Evolutionary conservation across 2,113 vertebrate genomes (phyloP), one percentile per base, ranked within the genome.

Genomic region (Oceanites oceanicus): DNA sequence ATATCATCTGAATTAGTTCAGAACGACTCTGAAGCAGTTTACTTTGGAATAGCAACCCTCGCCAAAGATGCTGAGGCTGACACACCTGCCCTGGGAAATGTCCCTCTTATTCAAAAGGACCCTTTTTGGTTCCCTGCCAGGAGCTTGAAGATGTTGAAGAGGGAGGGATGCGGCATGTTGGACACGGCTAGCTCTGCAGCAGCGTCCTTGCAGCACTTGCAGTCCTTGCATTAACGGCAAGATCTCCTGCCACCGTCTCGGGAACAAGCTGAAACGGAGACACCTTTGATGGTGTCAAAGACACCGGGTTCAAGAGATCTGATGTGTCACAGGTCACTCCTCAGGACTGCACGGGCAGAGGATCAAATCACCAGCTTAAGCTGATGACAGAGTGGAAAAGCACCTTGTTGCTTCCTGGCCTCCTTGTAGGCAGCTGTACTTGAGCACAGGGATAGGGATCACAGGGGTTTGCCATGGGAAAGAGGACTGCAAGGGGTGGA

Each of bases 171-270:
- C 56, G 38, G 11, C 18, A 22, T 0, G 23, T 9, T 2, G 7
- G 85, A 25, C 44, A 14, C 0, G 0, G 23, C 18, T 4, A 26
- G 32, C 36, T 75, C 58, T 25, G 53, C 7, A 6, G 40, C 56
- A 72, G 38, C 1, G 71, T 42, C 63, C 67, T 47, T 21, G 66
- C 65, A 62, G 55, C 77, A 18, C 27, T 21, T n/a, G n/a, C n/a
- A n/a, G n/a, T n/a, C n/a, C n/a, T n/a, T 14, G n/a, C 47, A 7
- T 30, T 18, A 32, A 44, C 1, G 11, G 22, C 2, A 18, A 44
- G 16, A 86, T 52, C 40, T 63, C 56, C 40, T 34, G 45, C 9
- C 50, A 26, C 2, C 3, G 4, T 16, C 56, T 56, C 0, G 1
- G 86, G 67, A 73, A 32, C 49, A 62, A 53, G 30, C 2, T 4